Percentiles rank a stretch among this genome's conserved stretches.
These are phyloP conservation scores for Mamestra configurata DNA, from an alignment of 1,140 invertebrate genomes.

Conservation along the genomic window DNA sequence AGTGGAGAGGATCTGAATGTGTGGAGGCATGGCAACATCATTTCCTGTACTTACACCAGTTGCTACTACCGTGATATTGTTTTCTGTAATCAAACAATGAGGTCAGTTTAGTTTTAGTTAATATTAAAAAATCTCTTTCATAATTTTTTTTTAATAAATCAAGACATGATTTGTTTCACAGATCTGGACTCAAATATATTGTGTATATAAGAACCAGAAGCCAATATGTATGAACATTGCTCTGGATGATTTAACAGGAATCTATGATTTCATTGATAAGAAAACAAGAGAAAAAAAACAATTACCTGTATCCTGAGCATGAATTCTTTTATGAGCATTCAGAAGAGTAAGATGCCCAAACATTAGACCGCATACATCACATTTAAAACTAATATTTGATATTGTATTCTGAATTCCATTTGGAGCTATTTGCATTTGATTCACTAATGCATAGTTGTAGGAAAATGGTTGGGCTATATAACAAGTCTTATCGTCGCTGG, in stretches of 20 bases:
- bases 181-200: too few relatives aligned
- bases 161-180: too few relatives aligned
- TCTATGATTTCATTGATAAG: background rate
- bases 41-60: conserved; percentile 79
- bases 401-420: conserved; percentile 90
- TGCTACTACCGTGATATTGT: conserved; percentile 82
- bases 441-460: conserved; percentile 91
- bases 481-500: conserved; percentile 90
- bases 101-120: background rate
- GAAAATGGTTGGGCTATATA: conserved; percentile 92
- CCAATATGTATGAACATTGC: too few relatives aligned
- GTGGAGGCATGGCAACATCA: conserved; percentile 81
- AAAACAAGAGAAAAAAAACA: background rate
- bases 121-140: too few relatives aligned
- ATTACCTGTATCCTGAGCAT: conserved; percentile 89
- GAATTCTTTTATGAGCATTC: conserved; percentile 94
- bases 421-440: conserved; percentile 90
- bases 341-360: conserved; percentile 93
- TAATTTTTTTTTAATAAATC: too few relatives aligned
- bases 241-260: too few relatives aligned
- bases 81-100: conserved; percentile 69
- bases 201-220: too few relatives aligned
- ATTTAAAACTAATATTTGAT: conserved; percentile 94
- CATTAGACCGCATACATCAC: conserved; percentile 94
- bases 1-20: conserved; percentile 82